phyloP scores from a whole-genome alignment of 2,888 invertebrate genomes.

The Pachymerium ferrugineum region DNA sequence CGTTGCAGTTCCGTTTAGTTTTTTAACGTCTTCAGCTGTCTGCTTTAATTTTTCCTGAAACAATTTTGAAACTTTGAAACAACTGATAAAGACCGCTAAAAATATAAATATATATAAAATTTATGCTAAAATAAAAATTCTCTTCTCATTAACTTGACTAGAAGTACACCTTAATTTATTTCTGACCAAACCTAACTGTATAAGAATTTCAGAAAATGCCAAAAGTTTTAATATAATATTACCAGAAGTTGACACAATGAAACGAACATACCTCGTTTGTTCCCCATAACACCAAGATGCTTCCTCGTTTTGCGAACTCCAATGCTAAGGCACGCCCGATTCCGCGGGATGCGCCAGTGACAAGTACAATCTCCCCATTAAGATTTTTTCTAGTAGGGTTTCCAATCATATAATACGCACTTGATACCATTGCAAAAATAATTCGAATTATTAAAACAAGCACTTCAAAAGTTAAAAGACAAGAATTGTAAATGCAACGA shows the following conservation, averaged over 20 bases:
- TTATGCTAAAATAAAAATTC: too few species aligned
- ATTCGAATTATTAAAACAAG: background rate
- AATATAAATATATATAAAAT: too few species aligned
- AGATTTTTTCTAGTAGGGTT: slow-evolving; percentile 63
- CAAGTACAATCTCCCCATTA: slow-evolving; percentile 68
- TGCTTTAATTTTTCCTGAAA: slow-evolving; percentile 31
- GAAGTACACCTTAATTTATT: too few species aligned
- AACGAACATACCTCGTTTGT: slow-evolving; percentile 55
- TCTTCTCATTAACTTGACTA: too few species aligned
- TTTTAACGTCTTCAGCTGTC: slow-evolving; percentile 36
- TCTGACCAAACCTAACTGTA: too few species aligned
- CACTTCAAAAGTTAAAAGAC: background rate
- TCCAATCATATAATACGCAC: slow-evolving; percentile 56
- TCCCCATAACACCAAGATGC: slow-evolving; percentile 69
- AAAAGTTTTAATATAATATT: background rate
- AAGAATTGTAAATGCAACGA: background rate
- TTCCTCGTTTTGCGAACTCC: slow-evolving; percentile 64
- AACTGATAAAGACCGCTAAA: background rate
- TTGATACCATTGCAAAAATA: slow-evolving; percentile 44
- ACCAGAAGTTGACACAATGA: background rate
- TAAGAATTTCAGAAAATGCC: too few species aligned
- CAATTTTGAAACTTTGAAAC: background rate
- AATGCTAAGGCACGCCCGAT: slow-evolving; percentile 72
- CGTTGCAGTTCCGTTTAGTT: slow-evolving; percentile 41
- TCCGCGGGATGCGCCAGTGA: slow-evolving; percentile 80